These are phyloP conservation scores for Chironomus striatipennis DNA, from an alignment of 1,140 invertebrate species.

Conservation along the genomic window DNA sequence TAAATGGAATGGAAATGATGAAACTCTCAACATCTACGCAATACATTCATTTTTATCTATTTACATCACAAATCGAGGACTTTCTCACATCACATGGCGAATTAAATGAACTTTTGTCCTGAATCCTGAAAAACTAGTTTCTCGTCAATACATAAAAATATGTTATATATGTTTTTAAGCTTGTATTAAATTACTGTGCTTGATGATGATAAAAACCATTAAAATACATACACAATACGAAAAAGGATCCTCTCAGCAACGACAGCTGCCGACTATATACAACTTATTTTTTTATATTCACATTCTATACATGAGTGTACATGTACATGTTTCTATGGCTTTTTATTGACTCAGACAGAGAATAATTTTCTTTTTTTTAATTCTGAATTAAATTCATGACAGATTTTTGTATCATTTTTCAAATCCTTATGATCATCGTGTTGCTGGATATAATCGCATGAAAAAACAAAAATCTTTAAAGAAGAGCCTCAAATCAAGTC, in stretches of 20 bases:
- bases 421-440: background rate
- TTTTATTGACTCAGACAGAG: too few relatives aligned
- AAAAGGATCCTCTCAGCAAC: slow-evolving; percentile 2
- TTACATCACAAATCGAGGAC: background rate
- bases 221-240: background rate
- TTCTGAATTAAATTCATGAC: background rate
- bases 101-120: slow-evolving; percentile 6
- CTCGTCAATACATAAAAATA: too few relatives aligned
- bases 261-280: slow-evolving; percentile 2
- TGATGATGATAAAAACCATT: slow-evolving; percentile 3
- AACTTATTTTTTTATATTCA: too few relatives aligned
- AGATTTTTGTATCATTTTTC: slow-evolving; percentile 3
- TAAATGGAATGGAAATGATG: too few relatives aligned
- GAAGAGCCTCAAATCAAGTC: background rate
- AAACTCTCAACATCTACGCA: too few relatives aligned
- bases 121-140: slow-evolving; percentile 12
- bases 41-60: background rate
- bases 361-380: too few relatives aligned
- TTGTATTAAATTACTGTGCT: background rate
- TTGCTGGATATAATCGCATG: background rate
- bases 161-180: background rate
- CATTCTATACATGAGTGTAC: too few relatives aligned
- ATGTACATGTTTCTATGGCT: too few relatives aligned
- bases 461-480: background rate
- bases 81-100: slow-evolving; percentile 6